Base-by-base conservation (phyloP, 2,888 invertebrate species). In the Patella depressa region DNA sequence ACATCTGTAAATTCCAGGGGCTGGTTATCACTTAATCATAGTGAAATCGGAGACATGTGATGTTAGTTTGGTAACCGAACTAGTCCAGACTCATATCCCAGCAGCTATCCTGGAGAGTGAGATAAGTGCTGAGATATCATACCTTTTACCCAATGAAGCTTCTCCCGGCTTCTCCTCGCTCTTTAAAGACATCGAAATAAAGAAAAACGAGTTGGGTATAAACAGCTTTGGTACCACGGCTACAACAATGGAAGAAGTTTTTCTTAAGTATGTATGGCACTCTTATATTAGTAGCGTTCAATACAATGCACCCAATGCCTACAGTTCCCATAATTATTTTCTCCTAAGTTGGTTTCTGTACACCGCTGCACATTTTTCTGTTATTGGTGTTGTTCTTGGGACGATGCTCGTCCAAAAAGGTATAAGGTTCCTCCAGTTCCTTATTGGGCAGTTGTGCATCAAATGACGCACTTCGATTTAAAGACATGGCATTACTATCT, bases 231-330 rank as follows among this genome's bases (percentile, higher is more conserved):
- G 97, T 11, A 94, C 96, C 34, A 94, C 96, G 11, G 94, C 96
- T 24, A 96, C 97, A 1, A 96, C 96, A 0, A 93, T 97, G 92
- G 97, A 97, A 92, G 97, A 97, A 92, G 97, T 97, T 4, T 91
- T 91, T 79, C 83, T 91, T 12, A 89, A 87, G 90, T 89, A 80
- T 80, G 84, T 82, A 54, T 65, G 19, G 3, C 34, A 2, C 54
- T 9, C 24, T 29, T 57, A 12, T 12, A 54, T 2, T 3, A 24
- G 4, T 7, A 11, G n/a, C 5, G 34, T 4, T 5, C 19, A 24
- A 5, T 65, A 17, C 12, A 45, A 29, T n/a, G n/a, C 53, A 11
- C 53, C n/a, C 9, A 7, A 4, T 53, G 34, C 7, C 34, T 7
- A 34, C 4, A 5, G 7, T 4, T 34, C 34, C 34, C 5, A 34